phyloP scores from a whole-genome alignment of 1,140 invertebrate species.

The Aleiodes sp. region DNA sequence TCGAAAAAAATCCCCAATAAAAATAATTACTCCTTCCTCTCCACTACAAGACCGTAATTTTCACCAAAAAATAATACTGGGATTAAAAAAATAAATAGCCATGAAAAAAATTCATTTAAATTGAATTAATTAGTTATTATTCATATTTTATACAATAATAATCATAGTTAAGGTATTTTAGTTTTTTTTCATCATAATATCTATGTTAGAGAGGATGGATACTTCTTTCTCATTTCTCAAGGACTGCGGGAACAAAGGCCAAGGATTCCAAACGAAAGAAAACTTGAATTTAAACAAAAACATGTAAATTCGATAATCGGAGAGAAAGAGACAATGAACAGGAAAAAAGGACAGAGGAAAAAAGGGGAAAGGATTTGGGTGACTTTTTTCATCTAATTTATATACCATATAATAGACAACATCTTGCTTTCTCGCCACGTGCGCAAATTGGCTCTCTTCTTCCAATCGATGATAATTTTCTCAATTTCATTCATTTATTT shows the following conservation, averaged over 20 bases:
- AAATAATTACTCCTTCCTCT: not conserved
- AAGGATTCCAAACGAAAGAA: conserved; percentile 7
- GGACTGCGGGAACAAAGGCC: not conserved
- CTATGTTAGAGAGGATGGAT: conserved; percentile 46
- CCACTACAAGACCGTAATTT: not conserved
- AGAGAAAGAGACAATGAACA: not conserved
- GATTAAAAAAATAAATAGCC: not conserved
- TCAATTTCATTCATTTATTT: conserved; percentile 12
- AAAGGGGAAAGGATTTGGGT: conserved; percentile 13
- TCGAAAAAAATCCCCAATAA: no score
- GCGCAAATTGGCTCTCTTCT: not conserved
- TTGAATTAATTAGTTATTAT: conserved; percentile 66
- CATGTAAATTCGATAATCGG: not conserved
- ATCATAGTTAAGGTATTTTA: conserved; percentile 65
- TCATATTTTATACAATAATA: conserved; percentile 66
- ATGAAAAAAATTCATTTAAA: conserved; percentile 45
- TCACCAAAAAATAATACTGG: not conserved
- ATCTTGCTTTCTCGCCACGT: conserved; percentile 24
- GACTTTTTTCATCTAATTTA: conserved; percentile 31
- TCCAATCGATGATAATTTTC: not conserved
- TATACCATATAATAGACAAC: conserved; percentile 39
- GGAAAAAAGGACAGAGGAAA: conserved; percentile 41
- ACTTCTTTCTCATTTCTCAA: not conserved
- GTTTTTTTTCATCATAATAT: conserved; percentile 55
- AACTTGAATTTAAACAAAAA: not conserved